These are phyloP conservation scores for Melitaea cinxia DNA, from an alignment of 1,140 invertebrate genomes.

Conservation along the genomic window DNA sequence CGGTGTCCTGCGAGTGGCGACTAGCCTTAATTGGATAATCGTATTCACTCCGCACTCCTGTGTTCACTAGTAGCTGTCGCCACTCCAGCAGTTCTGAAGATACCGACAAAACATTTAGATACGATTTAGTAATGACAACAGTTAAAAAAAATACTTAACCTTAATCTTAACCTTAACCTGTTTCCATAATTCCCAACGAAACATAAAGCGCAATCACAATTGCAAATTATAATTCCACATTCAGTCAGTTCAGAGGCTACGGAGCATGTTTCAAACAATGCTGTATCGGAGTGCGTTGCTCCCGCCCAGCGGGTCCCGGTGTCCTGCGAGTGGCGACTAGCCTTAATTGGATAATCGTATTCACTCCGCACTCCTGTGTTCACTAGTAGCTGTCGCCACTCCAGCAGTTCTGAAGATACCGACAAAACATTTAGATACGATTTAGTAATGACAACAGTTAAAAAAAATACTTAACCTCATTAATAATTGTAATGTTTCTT, in stretches of 20 bases:
- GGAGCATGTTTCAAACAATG: conserved; percentile 6
- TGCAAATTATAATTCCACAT: conserved; percentile 16
- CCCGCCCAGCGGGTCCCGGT: conserved; percentile 11
- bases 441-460: background rate
- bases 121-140: background rate
- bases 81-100: conserved; percentile 3
- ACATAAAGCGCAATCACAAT: conserved; percentile 14
- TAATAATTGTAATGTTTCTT: too few species aligned
- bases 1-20: conserved; percentile 21
- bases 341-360: conserved; percentile 38
- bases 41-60: conserved; percentile 30
- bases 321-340: conserved; percentile 28
- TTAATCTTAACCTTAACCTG: too few species aligned
- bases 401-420: conserved; percentile 5
- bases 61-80: conserved; percentile 1
- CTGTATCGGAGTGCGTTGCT: conserved; percentile 28
- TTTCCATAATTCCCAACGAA: too few species aligned
- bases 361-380: conserved; percentile 26
- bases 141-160: background rate
- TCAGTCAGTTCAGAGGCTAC: background rate
- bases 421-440: background rate
- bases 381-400: conserved; percentile 1
- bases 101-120: background rate
- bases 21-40: conserved; percentile 37
- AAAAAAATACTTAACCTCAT: background rate